A percentile compares a stretch with the other conserved stretches of the same genome.
Conservation (phyloP, 2,888 invertebrate genomes). For the Ashinkailepas kermadecensis region DNA sequence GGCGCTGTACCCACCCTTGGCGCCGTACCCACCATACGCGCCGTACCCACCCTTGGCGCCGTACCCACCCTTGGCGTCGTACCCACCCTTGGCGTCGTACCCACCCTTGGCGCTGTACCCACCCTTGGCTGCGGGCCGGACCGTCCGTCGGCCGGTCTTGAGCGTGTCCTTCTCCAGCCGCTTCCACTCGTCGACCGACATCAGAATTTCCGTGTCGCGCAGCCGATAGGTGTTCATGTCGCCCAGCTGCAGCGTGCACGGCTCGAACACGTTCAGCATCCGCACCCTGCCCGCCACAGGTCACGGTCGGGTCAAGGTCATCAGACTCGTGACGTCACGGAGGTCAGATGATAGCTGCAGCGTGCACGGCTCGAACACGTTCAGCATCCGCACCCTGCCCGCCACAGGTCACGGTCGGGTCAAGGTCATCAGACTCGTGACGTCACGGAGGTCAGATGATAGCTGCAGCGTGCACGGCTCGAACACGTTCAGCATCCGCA, state of each 20-base stretch:
- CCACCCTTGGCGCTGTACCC: no score
- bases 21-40: no score
- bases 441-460: no score
- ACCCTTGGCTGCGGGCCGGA: slow-evolving; percentile 26
- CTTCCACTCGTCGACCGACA: slow-evolving; percentile 70
- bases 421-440: neutral
- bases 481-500: slow-evolving; percentile 76
- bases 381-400: slow-evolving; percentile 65
- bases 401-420: neutral
- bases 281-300: slow-evolving; percentile 53
- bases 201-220: slow-evolving; percentile 62
- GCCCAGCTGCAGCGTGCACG: slow-evolving; percentile 79
- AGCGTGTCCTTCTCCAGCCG: slow-evolving; percentile 39
- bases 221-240: slow-evolving; percentile 78
- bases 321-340: neutral
- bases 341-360: slow-evolving; percentile 69
- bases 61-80: no score
- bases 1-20: no score
- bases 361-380: slow-evolving; percentile 78
- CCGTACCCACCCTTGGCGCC: no score
- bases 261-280: slow-evolving; percentile 75
- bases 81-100: no score
- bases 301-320: neutral
- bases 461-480: slow-evolving; percentile 82
- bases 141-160: slow-evolving; percentile 27